Percentiles rank a stretch among this genome's conserved stretches.
phyloP scores from a whole-genome alignment of 2,113 vertebrate genomes.

The Chrysochloris asiatica region DNA sequence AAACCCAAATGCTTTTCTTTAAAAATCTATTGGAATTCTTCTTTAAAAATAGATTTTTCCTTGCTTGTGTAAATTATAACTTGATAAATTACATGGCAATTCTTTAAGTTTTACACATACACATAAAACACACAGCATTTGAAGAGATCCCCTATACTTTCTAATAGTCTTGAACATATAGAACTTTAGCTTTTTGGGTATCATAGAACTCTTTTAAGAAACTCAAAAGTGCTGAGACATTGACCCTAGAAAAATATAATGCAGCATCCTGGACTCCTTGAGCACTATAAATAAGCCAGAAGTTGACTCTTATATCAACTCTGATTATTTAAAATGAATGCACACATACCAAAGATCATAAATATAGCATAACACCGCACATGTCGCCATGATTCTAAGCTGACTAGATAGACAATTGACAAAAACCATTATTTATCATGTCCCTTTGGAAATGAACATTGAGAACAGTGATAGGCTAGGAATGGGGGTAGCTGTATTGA shows the following conservation, averaged over 20 bases:
- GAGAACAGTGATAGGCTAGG: slow-evolving; percentile 7
- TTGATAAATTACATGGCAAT: slow-evolving; percentile 36
- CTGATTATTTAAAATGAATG: background rate
- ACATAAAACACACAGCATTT: background rate
- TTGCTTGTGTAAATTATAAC: background rate
- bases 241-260: slow-evolving; percentile 22
- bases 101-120: background rate
- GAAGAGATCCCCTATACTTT: background rate
- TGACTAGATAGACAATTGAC: background rate
- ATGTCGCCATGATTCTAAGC: background rate
- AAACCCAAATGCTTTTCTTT: background rate
- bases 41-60: background rate
- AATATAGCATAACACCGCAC: background rate
- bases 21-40: background rate
- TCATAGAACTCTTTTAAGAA: background rate
- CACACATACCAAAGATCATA: background rate
- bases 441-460: background rate
- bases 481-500: background rate
- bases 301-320: slow-evolving; percentile 2
- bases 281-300: background rate
- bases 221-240: background rate
- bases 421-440: background rate
- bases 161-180: too few species aligned
- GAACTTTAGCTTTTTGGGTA: background rate
- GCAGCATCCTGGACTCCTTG: background rate